phyloP scores from a whole-genome alignment of 53 echinoderm and acorn worm species.

The Crossaster papposus region DNA sequence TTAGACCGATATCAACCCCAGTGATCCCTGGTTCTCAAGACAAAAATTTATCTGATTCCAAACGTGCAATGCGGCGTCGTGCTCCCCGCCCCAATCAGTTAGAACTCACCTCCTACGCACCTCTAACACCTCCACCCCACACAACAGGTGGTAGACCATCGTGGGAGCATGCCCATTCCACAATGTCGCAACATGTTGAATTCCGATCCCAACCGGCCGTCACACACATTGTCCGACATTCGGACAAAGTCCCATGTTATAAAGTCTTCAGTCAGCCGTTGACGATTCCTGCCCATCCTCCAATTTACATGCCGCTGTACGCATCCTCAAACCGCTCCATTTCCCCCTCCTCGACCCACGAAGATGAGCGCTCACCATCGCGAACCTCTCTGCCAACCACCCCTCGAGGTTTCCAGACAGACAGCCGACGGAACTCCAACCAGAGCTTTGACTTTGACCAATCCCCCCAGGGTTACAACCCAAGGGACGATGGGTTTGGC shows the following conservation, averaged over 20 bases:
- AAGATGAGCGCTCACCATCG: slow-evolving; percentile 57
- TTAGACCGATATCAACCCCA: slow-evolving; percentile 65
- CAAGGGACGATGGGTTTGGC: slow-evolving; percentile 40
- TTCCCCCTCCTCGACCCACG: slow-evolving; percentile 33
- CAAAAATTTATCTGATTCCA: slow-evolving; percentile 36
- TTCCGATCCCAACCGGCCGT: slow-evolving; percentile 56
- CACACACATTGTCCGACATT: slow-evolving; percentile 74
- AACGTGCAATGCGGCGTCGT: slow-evolving; percentile 75
- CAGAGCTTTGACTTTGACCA: slow-evolving; percentile 59
- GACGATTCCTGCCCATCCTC: slow-evolving; percentile 23
- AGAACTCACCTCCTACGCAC: slow-evolving; percentile 52
- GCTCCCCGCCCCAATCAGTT: slow-evolving; percentile 56
- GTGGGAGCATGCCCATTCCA: slow-evolving; percentile 12
- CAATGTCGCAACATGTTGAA: slow-evolving; percentile 41
- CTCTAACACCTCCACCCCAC: slow-evolving; percentile 54
- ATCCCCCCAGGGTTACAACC: slow-evolving; percentile 24
- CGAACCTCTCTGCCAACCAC: slow-evolving; percentile 72
- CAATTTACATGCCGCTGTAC: slow-evolving; percentile 40
- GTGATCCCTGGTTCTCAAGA: slow-evolving; percentile 35
- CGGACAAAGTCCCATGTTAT: slow-evolving; percentile 73
- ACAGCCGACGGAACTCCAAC: slow-evolving; percentile 43
- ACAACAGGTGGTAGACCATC: slow-evolving; percentile 7
- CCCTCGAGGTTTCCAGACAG: slow-evolving; percentile 38
- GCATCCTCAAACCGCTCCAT: slow-evolving; percentile 45
- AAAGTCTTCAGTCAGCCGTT: slow-evolving; percentile 66